Evolutionary conservation across 2,797 vertebrate genomes (phyloP).

Genomic region (Dromococcyx pavoninus): DNA sequence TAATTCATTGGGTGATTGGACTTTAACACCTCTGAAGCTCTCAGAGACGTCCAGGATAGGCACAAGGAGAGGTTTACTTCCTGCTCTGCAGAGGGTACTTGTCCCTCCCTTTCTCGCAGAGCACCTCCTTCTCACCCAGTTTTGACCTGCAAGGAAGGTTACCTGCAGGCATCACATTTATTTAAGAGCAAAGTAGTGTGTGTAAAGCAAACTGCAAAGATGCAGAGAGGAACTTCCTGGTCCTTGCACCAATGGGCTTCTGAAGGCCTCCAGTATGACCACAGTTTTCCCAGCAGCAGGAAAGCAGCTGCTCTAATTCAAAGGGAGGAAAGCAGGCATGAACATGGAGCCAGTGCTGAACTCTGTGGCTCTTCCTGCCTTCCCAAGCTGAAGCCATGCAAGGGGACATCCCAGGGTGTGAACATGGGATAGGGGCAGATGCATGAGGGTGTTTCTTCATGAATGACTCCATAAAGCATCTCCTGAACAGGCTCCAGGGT

Average conservation of each 20-base stretch:
- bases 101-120: not conserved
- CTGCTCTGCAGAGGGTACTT: not conserved
- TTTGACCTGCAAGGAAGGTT: not conserved
- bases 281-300: not conserved
- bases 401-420: rapidly evolving
- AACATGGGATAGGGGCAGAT: not conserved
- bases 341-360: rapidly evolving
- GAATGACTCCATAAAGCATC: not conserved
- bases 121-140: not conserved
- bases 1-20: not conserved
- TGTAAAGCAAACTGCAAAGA: not conserved
- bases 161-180: not conserved
- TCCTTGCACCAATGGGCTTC: not conserved
- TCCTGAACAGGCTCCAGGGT: not conserved
- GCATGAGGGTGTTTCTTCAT: not conserved
- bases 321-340: not conserved
- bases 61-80: not conserved
- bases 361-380: not conserved
- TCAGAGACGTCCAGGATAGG: not conserved
- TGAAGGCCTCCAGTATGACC: not conserved
- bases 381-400: rapidly evolving
- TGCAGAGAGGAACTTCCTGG: not conserved
- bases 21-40: not conserved
- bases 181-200: not conserved
- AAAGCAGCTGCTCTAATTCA: not conserved